These are phyloP conservation scores for Hydra vulgaris DNA, from an alignment of 30 jellyfish, hydroid and myxozoan genomes.

Conservation along the genomic window DNA sequence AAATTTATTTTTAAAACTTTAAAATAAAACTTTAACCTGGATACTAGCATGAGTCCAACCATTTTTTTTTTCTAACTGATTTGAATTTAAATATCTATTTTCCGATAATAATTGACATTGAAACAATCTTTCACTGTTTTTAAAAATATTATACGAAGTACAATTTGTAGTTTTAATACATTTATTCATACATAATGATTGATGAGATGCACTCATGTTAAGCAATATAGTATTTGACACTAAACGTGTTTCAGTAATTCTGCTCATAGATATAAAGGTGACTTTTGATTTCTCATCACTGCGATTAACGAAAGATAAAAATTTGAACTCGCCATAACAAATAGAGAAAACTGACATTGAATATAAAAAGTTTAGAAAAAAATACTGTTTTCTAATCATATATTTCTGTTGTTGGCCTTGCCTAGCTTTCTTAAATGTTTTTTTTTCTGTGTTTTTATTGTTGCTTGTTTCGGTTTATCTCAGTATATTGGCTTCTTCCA, in stretches of 20 bases:
- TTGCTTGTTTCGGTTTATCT: no score
- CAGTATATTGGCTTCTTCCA: no score
- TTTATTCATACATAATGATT: not conserved
- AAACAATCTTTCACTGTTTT: not conserved
- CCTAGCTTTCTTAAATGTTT: no score
- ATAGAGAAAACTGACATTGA: no score
- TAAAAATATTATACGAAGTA: not conserved
- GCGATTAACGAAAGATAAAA: not conserved
- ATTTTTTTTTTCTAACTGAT: not conserved
- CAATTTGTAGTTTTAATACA: not conserved
- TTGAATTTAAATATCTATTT: no score
- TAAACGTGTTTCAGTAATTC: not conserved
- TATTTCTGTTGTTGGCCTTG: no score
- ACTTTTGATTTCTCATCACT: not conserved
- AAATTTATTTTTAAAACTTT: no score
- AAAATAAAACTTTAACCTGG: not conserved
- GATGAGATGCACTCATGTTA: not conserved
- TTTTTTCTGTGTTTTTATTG: no score
- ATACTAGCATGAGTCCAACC: not conserved
- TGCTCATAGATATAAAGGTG: not conserved
- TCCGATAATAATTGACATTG: not conserved
- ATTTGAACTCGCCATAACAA: no score
- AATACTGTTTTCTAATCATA: no score
- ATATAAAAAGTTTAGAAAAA: no score
- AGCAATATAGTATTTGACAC: not conserved